phyloP scores from a whole-genome alignment of 2,888 invertebrate species.

The Eupithecia dodoneata region DNA sequence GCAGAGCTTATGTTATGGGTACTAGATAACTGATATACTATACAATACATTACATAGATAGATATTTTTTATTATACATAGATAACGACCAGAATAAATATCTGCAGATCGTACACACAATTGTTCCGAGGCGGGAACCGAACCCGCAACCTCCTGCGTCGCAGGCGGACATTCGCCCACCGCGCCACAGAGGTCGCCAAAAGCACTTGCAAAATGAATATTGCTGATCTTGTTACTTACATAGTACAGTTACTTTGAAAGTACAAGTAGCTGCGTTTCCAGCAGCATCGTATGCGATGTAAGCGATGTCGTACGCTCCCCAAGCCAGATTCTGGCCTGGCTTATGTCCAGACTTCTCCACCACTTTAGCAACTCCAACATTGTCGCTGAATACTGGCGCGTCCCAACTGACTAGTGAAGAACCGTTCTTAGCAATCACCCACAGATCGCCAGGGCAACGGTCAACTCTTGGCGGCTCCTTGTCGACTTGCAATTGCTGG shows the following conservation, averaged over 20 bases:
- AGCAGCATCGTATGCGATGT: slow-evolving; percentile 96
- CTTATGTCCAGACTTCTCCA: slow-evolving; percentile 93
- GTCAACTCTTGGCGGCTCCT: slow-evolving; percentile 93
- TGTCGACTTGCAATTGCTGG: slow-evolving; percentile 92
- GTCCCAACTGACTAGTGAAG: slow-evolving; percentile 95
- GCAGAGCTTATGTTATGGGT: too few relatives aligned
- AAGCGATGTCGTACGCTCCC: slow-evolving; percentile 96
- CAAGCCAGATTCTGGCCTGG: slow-evolving; percentile 95
- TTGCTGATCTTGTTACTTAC: slow-evolving; percentile 80
- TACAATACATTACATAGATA: too few relatives aligned
- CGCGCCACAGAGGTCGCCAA: too few relatives aligned
- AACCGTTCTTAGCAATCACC: slow-evolving; percentile 96
- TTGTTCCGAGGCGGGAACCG: too few relatives aligned
- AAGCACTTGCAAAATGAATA: too few relatives aligned
- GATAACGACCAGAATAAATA: too few relatives aligned
- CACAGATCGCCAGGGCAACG: slow-evolving; percentile 97
- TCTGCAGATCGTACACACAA: too few relatives aligned
- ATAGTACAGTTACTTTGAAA: slow-evolving; percentile 94
- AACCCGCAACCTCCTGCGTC: too few relatives aligned
- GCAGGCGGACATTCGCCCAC: too few relatives aligned
- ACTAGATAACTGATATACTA: too few relatives aligned
- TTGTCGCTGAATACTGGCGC: slow-evolving; percentile 96
- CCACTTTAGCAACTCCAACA: slow-evolving; percentile 90
- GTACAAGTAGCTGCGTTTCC: slow-evolving; percentile 96
- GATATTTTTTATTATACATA: too few relatives aligned